phyloP scores from a whole-genome alignment of 2,113 vertebrate genomes.

The Dipodomys ordii region DNA sequence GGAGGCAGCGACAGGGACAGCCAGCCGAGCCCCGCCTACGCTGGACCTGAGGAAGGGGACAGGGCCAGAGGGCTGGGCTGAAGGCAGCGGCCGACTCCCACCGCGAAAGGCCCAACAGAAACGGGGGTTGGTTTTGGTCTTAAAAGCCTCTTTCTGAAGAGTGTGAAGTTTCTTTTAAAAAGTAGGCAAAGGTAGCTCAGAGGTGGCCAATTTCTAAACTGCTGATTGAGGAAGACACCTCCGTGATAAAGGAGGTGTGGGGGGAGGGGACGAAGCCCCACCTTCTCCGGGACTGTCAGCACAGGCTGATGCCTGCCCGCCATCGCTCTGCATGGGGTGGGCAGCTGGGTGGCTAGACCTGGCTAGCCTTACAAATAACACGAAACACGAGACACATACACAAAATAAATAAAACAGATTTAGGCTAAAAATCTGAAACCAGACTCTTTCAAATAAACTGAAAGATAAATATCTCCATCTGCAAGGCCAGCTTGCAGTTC shows the following conservation, averaged over 20 bases:
- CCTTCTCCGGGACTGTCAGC: constrained; percentile 62
- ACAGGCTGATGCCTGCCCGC: not conserved
- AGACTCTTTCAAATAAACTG: constrained; percentile 88
- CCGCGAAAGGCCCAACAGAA: not conserved
- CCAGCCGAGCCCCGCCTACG: rapidly evolving
- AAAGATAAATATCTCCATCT: constrained; percentile 85
- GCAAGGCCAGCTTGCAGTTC: constrained; percentile 89
- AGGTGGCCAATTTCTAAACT: not conserved
- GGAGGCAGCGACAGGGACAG: not conserved
- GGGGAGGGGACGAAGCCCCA: not conserved
- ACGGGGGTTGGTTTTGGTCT: not conserved
- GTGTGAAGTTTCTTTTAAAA: not conserved
- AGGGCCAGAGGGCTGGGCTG: no score
- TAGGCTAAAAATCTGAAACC: constrained; percentile 79
- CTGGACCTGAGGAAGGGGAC: no score
- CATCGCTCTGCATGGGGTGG: not conserved
- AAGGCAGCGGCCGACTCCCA: no score
- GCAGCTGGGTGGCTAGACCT: constrained; percentile 54
- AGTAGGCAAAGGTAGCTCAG: not conserved
- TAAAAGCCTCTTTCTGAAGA: not conserved
- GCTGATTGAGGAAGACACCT: not conserved
- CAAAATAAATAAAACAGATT: constrained; percentile 83
- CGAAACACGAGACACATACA: not conserved
- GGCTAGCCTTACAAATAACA: constrained; percentile 67
- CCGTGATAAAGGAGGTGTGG: not conserved